Conservation (phyloP, 1,140 invertebrate species). For the Nasonia longicornis region DNA sequence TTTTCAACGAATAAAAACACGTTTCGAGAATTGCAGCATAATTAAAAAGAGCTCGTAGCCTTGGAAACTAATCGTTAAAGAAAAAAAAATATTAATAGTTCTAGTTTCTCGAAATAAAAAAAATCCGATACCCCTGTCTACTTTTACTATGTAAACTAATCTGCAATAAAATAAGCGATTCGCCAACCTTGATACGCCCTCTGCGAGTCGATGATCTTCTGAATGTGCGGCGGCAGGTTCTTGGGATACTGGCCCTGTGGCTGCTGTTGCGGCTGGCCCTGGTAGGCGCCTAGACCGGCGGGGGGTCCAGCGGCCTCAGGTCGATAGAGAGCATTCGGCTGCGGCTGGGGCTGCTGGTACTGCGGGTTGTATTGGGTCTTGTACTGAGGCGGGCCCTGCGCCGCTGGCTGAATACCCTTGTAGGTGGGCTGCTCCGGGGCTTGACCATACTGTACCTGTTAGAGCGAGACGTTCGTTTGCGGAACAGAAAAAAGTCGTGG, state of each 20-base stretch:
- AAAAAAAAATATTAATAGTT: too few species aligned
- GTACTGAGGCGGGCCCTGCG: slow-evolving; percentile 4
- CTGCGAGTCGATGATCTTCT: slow-evolving; percentile 40
- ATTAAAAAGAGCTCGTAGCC: too few species aligned
- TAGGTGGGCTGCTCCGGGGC: slow-evolving; percentile 52
- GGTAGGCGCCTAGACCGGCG: slow-evolving; percentile 30
- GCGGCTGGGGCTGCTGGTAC: slow-evolving; percentile 44
- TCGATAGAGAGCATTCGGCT: slow-evolving; percentile 42
- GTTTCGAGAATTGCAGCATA: too few species aligned
- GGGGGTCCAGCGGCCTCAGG: slow-evolving; percentile 36
- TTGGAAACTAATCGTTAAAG: too few species aligned
- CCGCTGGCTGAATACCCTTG: slow-evolving; percentile 48
- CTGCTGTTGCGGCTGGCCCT: background rate
- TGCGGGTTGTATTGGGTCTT: slow-evolving; percentile 31
- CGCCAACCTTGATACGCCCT: slow-evolving; percentile 28
- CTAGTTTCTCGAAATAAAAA: background rate
- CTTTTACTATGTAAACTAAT: too few species aligned
- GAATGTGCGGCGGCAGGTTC: slow-evolving; percentile 32
- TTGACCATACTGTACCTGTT: slow-evolving; percentile 29
- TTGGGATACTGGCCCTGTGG: slow-evolving; percentile 31
- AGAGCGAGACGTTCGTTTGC: background rate
- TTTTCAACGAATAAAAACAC: too few species aligned
- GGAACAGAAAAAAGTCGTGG: too few species aligned
- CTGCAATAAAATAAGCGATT: too few species aligned
- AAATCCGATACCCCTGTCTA: background rate